These are phyloP conservation scores for Ischnus inquisitorius DNA, from an alignment of 2,888 invertebrate genomes.

Conservation along the genomic window DNA sequence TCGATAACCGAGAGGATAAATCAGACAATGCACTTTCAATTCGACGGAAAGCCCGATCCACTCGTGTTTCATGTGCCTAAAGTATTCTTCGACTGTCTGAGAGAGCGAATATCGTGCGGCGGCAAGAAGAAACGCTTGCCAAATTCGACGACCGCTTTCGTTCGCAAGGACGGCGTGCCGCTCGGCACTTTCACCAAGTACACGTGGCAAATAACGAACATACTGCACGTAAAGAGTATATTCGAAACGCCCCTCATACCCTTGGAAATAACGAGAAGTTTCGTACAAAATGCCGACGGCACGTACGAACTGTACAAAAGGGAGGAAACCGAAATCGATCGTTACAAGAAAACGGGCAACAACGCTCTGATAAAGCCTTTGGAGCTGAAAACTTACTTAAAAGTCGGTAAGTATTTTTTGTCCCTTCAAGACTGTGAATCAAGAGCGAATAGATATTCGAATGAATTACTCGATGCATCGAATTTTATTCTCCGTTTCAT, in stretches of 20 bases:
- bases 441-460: too few relatives aligned
- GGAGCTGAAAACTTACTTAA: constrained; percentile 88
- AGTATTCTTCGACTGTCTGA: constrained; percentile 90
- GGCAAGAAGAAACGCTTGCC: constrained; percentile 89
- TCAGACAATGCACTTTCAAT: constrained; percentile 90
- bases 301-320: constrained; percentile 86
- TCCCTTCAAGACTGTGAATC: too few relatives aligned
- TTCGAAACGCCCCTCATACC: constrained; percentile 90
- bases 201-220: constrained; percentile 91
- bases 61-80: constrained; percentile 91
- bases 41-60: constrained; percentile 89
- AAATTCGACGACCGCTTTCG: constrained; percentile 88
- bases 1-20: constrained; percentile 93
- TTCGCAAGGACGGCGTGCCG: constrained; percentile 88
- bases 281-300: constrained; percentile 88
- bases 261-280: constrained; percentile 88
- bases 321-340: constrained; percentile 84
- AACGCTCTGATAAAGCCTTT: constrained; percentile 87
- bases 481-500: constrained; percentile 43
- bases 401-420: constrained; percentile 87
- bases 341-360: constrained; percentile 82
- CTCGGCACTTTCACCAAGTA: constrained; percentile 90
- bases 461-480: constrained; percentile 24
- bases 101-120: constrained; percentile 89
- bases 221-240: constrained; percentile 90